phyloP scores from a whole-genome alignment of 2,113 vertebrate species.

The Sisor rabdophorus region DNA sequence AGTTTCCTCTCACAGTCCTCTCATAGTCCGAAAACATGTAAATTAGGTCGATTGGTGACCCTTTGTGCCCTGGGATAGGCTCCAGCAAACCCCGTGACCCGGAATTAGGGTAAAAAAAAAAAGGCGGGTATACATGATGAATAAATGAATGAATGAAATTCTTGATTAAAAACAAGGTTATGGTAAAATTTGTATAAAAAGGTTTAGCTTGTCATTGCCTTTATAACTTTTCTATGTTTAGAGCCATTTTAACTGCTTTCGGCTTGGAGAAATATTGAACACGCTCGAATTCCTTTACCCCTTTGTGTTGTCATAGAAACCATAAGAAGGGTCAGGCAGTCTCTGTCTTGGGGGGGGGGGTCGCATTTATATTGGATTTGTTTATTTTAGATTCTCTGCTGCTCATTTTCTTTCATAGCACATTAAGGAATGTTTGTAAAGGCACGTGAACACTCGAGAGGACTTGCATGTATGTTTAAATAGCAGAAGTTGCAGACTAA shows the following conservation, averaged over 20 bases:
- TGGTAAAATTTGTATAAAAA: neutral
- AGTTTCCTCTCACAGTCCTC: no score
- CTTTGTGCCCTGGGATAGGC: no score
- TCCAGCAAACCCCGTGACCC: no score
- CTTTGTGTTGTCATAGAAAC: slow-evolving; percentile 68
- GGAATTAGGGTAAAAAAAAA: no score
- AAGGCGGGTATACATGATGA: no score
- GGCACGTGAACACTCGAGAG: neutral
- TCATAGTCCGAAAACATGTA: no score
- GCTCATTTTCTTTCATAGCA: slow-evolving; percentile 28
- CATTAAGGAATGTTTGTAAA: slow-evolving; percentile 13
- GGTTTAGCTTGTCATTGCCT: neutral
- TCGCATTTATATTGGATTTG: slow-evolving; percentile 40
- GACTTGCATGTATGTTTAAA: slow-evolving; percentile 4
- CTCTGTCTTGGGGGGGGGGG: no score
- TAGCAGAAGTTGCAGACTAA: neutral
- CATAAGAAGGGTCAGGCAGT: slow-evolving; percentile 54
- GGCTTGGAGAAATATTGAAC: slow-evolving; percentile 53
- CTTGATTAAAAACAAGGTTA: no score
- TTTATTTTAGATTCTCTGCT: slow-evolving; percentile 44
- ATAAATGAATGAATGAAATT: no score
- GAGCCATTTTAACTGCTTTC: slow-evolving; percentile 54
- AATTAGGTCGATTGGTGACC: no score
- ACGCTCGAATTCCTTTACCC: slow-evolving; percentile 50
- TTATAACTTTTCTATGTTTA: slow-evolving; percentile 3